Evolutionary conservation across 2,888 invertebrate species (phyloP).

Genomic region (Sericinus montela): DNA sequence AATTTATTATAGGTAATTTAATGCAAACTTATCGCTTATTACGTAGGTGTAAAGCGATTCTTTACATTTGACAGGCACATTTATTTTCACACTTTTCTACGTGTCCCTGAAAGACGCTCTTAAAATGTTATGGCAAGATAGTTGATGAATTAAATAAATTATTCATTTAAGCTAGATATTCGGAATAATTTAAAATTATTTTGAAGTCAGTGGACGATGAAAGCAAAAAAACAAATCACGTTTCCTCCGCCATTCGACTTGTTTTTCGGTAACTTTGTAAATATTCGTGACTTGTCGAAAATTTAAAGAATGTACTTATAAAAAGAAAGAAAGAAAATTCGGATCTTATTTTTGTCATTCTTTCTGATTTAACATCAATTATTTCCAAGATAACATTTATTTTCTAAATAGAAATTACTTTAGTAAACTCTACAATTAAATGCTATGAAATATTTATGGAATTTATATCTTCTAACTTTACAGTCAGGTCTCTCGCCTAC

Average conservation of each 20-base stretch:
- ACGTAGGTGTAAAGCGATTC: slow-evolving; percentile 36
- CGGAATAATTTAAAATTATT: slow-evolving; percentile 9
- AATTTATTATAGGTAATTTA: slow-evolving; percentile 43
- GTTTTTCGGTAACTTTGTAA: slow-evolving; percentile 10
- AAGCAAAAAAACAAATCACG: slow-evolving; percentile 11
- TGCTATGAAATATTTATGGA: too few species aligned
- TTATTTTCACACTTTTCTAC: slow-evolving; percentile 25
- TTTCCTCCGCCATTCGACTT: slow-evolving; percentile 3
- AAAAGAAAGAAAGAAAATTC: not conserved
- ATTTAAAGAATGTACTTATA: slow-evolving; percentile 3
- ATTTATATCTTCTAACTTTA: too few species aligned
- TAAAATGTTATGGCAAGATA: slow-evolving; percentile 10
- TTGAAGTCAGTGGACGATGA: slow-evolving; percentile 12
- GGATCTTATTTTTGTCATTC: not conserved
- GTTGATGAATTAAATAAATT: slow-evolving; percentile 21
- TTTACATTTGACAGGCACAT: slow-evolving; percentile 36
- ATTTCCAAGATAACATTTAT: too few species aligned
- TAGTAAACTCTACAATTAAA: too few species aligned
- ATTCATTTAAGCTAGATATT: slow-evolving; percentile 16
- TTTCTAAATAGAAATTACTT: too few species aligned
- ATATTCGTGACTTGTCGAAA: slow-evolving; percentile 16
- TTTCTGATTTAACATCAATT: not conserved
- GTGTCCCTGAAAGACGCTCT: slow-evolving; percentile 3
- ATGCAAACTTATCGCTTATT: slow-evolving; percentile 34
- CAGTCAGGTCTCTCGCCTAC: too few species aligned